phyloP scores from a whole-genome alignment of 2,113 vertebrate species.

The Sturnus vulgaris region DNA sequence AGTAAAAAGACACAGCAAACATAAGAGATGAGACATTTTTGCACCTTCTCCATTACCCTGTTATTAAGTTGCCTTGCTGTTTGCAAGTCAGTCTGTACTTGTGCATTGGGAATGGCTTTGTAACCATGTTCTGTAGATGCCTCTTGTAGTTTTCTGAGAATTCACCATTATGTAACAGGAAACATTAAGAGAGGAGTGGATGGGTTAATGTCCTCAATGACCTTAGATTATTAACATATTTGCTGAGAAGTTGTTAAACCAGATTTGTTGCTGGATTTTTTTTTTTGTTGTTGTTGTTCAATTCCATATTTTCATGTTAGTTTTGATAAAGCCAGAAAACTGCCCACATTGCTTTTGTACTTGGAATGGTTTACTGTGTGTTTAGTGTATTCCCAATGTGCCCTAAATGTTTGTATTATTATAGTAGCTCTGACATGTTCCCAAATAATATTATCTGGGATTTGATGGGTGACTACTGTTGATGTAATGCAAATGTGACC shows the following conservation, averaged over 20 bases:
- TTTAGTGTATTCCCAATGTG: neutral
- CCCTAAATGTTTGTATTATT: neutral
- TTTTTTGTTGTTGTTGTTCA: neutral
- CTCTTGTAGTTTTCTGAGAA: neutral
- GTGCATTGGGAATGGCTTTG: neutral
- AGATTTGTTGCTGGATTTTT: neutral
- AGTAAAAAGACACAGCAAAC: neutral
- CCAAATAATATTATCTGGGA: constrained; percentile 23
- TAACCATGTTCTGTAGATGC: neutral
- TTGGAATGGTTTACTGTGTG: neutral
- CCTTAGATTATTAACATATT: neutral
- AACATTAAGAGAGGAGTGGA: neutral
- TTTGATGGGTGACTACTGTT: constrained; percentile 24
- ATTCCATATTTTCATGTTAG: neutral
- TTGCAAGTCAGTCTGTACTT: neutral
- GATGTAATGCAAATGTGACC: neutral
- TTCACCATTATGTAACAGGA: neutral
- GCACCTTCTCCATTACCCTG: neutral
- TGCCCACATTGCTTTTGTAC: neutral
- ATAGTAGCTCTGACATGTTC: constrained; percentile 5
- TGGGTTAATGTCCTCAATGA: neutral
- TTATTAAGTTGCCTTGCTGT: neutral
- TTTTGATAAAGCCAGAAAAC: constrained; percentile 5
- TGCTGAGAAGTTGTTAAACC: neutral
- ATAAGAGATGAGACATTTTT: neutral